Evolutionary conservation across 2,797 vertebrate genomes (phyloP).

Genomic region (Eulemur rubriventer): DNA sequence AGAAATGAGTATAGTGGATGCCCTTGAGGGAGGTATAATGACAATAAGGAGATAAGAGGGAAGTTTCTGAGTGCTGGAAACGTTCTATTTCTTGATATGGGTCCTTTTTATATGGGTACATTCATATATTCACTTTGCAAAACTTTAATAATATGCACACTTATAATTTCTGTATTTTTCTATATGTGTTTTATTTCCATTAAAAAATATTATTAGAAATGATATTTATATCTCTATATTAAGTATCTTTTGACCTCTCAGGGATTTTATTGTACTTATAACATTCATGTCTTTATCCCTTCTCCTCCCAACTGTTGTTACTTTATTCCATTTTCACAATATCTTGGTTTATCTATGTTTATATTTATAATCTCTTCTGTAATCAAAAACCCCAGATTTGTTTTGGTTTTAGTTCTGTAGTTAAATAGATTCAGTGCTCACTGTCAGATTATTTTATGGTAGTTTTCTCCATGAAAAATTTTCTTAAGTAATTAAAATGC

Average conservation of each 20-base stretch:
- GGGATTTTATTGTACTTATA: constrained; percentile 7
- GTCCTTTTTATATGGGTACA: background rate
- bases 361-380: constrained; percentile 32
- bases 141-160: background rate
- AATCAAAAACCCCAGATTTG: background rate
- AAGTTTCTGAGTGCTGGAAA: background rate
- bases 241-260: background rate
- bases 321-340: constrained; percentile 30
- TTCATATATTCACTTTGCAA: background rate
- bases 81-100: background rate
- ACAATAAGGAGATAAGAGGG: background rate
- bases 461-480: background rate
- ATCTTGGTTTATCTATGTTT: background rate
- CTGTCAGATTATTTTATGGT: background rate
- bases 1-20: background rate
- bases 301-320: background rate
- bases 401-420: background rate
- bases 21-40: background rate
- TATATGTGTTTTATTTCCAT: background rate
- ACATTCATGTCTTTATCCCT: background rate
- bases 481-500: background rate
- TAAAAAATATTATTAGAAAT: background rate
- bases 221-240: background rate
- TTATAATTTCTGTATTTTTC: constrained; percentile 11
- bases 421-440: background rate